phyloP scores from a whole-genome alignment of 2,888 invertebrate species.

The Cryptosula pallasiana region DNA sequence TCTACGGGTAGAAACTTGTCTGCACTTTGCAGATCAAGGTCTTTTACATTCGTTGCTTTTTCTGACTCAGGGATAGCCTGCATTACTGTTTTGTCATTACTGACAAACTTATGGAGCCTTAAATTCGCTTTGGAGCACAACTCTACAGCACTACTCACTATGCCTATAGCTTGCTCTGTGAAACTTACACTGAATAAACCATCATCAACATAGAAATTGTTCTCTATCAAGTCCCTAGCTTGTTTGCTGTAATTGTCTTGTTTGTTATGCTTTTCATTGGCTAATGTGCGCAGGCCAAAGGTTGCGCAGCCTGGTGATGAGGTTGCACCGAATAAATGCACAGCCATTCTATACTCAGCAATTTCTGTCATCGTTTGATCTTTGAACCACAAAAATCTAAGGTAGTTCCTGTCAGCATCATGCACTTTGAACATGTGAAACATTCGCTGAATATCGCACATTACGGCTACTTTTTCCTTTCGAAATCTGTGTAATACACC shows the following conservation, averaged over 20 bases:
- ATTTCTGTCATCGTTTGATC: constrained; percentile 10
- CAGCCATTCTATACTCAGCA: constrained; percentile 22
- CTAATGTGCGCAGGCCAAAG: not conserved
- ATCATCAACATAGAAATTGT: constrained; percentile 3
- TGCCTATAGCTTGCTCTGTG: not conserved
- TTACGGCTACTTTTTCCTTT: too few relatives aligned
- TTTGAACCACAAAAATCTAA: constrained; percentile 26
- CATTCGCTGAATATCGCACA: constrained; percentile 27
- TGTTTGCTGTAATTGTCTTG: too few relatives aligned
- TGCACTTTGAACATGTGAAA: constrained; percentile 25
- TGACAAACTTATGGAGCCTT: not conserved
- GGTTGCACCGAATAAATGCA: constrained; percentile 24
- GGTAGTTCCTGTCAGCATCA: constrained; percentile 6
- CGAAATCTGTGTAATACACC: too few relatives aligned
- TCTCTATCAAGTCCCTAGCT: not conserved
- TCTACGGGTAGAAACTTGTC: not conserved
- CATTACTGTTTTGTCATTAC: not conserved
- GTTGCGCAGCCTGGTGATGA: constrained; percentile 24
- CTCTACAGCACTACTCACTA: not conserved
- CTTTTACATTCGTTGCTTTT: not conserved
- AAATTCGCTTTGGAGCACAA: not conserved
- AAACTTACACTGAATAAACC: not conserved
- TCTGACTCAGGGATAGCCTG: not conserved
- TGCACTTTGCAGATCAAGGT: not conserved
- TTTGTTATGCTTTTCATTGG: too few relatives aligned